phyloP scores from a whole-genome alignment of 2,888 invertebrate species.

The Amiota communis region DNA sequence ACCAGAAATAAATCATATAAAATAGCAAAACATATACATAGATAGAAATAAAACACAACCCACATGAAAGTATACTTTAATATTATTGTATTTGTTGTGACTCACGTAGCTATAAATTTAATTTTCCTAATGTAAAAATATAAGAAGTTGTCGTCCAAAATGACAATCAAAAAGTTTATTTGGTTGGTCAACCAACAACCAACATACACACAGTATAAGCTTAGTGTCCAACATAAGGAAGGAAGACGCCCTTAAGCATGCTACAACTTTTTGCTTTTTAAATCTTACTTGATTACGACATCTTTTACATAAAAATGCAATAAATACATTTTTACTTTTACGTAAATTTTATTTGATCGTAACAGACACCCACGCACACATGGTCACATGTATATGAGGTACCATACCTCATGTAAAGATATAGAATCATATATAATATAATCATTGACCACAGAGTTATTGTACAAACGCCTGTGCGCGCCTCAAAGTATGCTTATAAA shows the following conservation, averaged over 20 bases:
- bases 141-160: too few species aligned
- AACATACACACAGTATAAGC: background rate
- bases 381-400: background rate
- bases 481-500: conserved; percentile 66
- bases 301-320: conserved; percentile 68
- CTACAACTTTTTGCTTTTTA: background rate
- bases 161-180: background rate
- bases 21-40: background rate
- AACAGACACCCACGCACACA: background rate
- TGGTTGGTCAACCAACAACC: conserved; percentile 8
- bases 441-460: background rate
- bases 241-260: background rate
- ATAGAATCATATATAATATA: background rate
- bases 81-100: background rate
- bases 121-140: conserved; percentile 20
- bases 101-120: conserved; percentile 22
- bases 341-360: conserved; percentile 15
- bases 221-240: too few species aligned
- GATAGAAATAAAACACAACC: background rate
- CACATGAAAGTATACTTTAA: conserved; percentile 18
- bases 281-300: conserved; percentile 39
- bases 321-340: conserved; percentile 50
- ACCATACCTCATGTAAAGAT: background rate
- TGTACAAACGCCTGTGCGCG: conserved; percentile 38
- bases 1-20: background rate